A percentile compares a stretch with the other conserved stretches of the same genome.
Evolutionary conservation across 2,113 vertebrate species (phyloP).

Genomic region (Odontophorus gujanensis): DNA sequence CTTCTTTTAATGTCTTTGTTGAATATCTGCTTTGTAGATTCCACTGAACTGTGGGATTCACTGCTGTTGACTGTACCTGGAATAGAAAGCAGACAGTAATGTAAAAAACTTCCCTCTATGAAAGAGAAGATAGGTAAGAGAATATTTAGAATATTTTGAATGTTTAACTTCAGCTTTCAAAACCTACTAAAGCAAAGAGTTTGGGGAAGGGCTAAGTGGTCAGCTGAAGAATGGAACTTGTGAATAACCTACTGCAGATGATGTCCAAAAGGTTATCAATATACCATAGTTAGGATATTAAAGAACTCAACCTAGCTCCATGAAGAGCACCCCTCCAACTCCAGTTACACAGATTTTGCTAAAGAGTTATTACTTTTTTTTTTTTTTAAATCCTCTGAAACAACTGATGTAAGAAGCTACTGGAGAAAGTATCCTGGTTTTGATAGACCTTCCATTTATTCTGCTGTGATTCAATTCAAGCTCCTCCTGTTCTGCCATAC

Average conservation of each 20-base stretch:
- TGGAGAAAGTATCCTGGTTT: constrained; percentile 25
- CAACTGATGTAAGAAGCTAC: neutral
- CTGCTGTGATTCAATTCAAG: constrained; percentile 27
- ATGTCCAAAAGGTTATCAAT: neutral
- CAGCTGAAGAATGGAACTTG: constrained; percentile 38
- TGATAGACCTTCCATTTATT: constrained; percentile 39
- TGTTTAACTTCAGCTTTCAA: neutral
- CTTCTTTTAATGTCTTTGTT: neutral
- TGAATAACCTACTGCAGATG: constrained; percentile 1
- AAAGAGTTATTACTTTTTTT: neutral
- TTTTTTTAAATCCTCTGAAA: constrained; percentile 26
- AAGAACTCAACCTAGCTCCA: neutral
- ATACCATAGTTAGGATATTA: neutral
- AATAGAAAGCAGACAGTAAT: neutral
- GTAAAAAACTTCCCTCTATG: neutral
- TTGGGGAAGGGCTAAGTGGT: constrained; percentile 8
- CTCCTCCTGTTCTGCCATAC: constrained; percentile 19
- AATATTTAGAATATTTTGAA: neutral
- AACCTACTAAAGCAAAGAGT: constrained; percentile 31
- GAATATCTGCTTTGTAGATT: constrained; percentile 34
- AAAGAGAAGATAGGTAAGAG: neutral
- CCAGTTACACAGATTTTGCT: neutral
- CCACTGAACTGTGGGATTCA: constrained; percentile 63
- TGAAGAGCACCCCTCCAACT: neutral
- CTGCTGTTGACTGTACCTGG: constrained; percentile 10